These are phyloP conservation scores for Crocallis elinguaria DNA, from an alignment of 2,888 invertebrate species.

Conservation along the genomic window DNA sequence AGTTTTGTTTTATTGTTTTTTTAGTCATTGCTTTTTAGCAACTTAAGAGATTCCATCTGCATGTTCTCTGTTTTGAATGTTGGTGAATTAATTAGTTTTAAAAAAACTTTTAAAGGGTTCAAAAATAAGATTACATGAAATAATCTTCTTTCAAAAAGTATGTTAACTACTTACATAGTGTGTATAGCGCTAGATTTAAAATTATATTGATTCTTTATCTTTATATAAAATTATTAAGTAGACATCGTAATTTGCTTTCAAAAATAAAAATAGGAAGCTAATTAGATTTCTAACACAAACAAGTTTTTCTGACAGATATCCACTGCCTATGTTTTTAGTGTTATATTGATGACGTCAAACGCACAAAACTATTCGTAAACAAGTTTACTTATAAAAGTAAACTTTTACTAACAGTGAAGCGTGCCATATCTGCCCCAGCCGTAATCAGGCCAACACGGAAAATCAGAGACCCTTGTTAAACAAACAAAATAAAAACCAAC, in stretches of 20 bases:
- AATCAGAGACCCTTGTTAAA: constrained; percentile 59
- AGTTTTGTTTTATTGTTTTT: background rate
- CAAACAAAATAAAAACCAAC: constrained; percentile 45
- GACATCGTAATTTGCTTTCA: too few relatives aligned
- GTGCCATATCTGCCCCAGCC: constrained; percentile 70
- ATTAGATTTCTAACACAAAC: background rate
- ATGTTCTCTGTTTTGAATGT: too few relatives aligned
- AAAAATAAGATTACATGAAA: too few relatives aligned
- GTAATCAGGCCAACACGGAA: constrained; percentile 72
- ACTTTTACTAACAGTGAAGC: constrained; percentile 9
- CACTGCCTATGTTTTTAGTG: background rate
- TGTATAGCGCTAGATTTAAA: too few relatives aligned
- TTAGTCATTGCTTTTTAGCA: too few relatives aligned
- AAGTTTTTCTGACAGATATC: background rate
- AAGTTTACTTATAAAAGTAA: background rate
- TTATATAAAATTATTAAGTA: too few relatives aligned
- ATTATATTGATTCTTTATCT: too few relatives aligned
- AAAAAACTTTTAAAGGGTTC: too few relatives aligned
- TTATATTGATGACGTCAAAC: constrained; percentile 54
- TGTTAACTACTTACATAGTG: too few relatives aligned
- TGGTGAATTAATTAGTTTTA: too few relatives aligned
- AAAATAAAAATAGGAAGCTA: background rate
- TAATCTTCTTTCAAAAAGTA: too few relatives aligned
- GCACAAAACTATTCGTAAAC: background rate
- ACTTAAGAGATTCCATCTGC: too few relatives aligned